phyloP scores from a whole-genome alignment of 2,797 vertebrate genomes.

The Synaphobranchus kaupii region DNA sequence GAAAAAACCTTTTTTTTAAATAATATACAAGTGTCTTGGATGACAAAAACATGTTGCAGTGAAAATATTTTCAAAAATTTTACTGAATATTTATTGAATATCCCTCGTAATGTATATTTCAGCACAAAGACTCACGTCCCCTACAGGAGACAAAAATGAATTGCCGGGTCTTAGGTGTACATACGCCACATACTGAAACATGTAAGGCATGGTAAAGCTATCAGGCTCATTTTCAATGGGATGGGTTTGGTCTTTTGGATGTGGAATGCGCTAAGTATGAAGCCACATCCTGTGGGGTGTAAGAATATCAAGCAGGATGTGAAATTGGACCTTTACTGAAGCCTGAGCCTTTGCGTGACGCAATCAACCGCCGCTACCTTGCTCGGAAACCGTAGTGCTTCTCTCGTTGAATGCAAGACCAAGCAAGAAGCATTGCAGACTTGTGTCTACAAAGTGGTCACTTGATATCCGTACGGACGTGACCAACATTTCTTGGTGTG shows the following conservation, averaged over 20 bases:
- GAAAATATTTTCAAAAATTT: background rate
- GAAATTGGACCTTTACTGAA: background rate
- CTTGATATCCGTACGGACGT: background rate
- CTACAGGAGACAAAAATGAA: background rate
- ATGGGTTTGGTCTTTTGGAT: background rate
- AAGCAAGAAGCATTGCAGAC: background rate
- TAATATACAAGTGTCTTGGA: background rate
- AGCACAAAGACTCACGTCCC: background rate
- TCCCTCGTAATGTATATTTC: background rate
- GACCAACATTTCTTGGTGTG: too few relatives aligned
- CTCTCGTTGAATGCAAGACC: background rate
- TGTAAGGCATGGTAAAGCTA: slow-evolving; percentile 5
- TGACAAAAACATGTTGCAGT: background rate
- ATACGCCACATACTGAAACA: background rate
- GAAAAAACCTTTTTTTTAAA: background rate
- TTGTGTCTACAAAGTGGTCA: background rate
- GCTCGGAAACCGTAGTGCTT: background rate
- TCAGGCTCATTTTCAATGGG: slow-evolving; percentile 7
- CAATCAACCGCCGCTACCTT: background rate
- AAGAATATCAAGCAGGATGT: background rate
- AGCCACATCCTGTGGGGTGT: slow-evolving; percentile 5
- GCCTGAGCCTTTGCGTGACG: background rate
- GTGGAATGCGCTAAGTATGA: background rate
- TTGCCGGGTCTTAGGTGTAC: background rate
- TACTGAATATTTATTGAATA: background rate